phyloP scores from a whole-genome alignment of 2,797 vertebrate genomes.

The Manis pentadactyla region DNA sequence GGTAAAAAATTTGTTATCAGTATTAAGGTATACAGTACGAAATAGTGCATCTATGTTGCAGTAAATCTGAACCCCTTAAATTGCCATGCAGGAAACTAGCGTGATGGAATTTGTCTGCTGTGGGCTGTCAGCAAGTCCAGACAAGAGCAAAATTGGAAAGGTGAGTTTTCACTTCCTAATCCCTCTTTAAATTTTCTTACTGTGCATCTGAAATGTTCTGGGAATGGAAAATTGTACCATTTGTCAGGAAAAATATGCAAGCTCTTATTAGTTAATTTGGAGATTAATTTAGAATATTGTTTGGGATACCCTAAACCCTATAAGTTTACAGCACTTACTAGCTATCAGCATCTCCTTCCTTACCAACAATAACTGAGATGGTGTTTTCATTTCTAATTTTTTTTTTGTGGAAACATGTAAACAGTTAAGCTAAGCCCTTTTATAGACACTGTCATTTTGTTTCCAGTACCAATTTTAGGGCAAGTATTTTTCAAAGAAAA shows the following conservation, averaged over 20 bases:
- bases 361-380: not conserved
- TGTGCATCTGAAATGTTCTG: not conserved
- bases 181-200: not conserved
- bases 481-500: slow-evolving; percentile 6
- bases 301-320: not conserved
- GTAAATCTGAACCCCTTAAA: not conserved
- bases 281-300: not conserved
- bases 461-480: not conserved
- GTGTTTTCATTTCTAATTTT: not conserved
- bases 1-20: not conserved
- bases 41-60: not conserved
- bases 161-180: not conserved
- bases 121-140: not conserved
- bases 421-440: not conserved
- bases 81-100: not conserved
- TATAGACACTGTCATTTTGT: not conserved
- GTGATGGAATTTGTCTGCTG: not conserved
- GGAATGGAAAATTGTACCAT: not conserved
- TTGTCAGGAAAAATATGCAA: not conserved
- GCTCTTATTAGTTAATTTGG: not conserved
- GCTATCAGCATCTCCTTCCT: not conserved
- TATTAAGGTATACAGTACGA: not conserved
- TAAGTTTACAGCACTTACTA: not conserved
- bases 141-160: not conserved
- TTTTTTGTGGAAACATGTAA: slow-evolving; percentile 7